Conservation (phyloP, 2,888 invertebrate species). For the Trachelus iudaicus region DNA sequence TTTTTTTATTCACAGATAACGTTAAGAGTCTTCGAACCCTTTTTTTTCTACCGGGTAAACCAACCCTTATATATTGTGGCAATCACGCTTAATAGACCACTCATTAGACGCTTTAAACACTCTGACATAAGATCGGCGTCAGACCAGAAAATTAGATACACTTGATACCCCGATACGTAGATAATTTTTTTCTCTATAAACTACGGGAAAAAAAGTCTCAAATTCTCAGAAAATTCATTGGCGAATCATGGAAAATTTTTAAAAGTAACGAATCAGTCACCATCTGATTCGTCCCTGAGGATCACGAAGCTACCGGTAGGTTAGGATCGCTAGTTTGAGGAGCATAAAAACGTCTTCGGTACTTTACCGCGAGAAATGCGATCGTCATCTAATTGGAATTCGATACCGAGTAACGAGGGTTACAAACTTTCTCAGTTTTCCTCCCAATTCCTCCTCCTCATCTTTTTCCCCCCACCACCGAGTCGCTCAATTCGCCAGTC, state of each 20-base stretch:
- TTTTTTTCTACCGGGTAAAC: slow-evolving; percentile 2
- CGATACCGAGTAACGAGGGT: slow-evolving; percentile 62
- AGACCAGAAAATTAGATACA: not conserved
- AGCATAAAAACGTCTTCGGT: slow-evolving; percentile 42
- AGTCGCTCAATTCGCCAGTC: slow-evolving; percentile 21
- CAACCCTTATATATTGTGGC: slow-evolving; percentile 11
- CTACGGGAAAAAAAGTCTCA: slow-evolving; percentile 20
- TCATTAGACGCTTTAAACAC: slow-evolving; percentile 16
- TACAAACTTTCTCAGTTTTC: slow-evolving; percentile 56
- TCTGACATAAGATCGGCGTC: not conserved
- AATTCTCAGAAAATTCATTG: not conserved
- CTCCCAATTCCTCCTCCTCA: slow-evolving; percentile 12
- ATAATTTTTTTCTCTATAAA: slow-evolving; percentile 11
- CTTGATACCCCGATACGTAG: slow-evolving; percentile 15
- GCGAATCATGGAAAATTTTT: not conserved
- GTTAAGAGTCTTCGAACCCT: slow-evolving; percentile 19
- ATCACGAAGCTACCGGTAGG: not conserved
- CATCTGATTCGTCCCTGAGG: not conserved
- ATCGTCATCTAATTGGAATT: slow-evolving; percentile 65
- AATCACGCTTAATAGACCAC: slow-evolving; percentile 17
- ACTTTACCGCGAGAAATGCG: slow-evolving; percentile 51
- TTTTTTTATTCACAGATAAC: slow-evolving; percentile 14
- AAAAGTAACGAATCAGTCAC: not conserved
- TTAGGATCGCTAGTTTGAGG: slow-evolving; percentile 37
- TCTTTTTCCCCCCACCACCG: not conserved